A percentile compares a stretch with the other conserved stretches of the same genome.
These are phyloP conservation scores for Pristionchus japonicus DNA, from an alignment of 2,888 invertebrate species.

Conservation along the genomic window DNA sequence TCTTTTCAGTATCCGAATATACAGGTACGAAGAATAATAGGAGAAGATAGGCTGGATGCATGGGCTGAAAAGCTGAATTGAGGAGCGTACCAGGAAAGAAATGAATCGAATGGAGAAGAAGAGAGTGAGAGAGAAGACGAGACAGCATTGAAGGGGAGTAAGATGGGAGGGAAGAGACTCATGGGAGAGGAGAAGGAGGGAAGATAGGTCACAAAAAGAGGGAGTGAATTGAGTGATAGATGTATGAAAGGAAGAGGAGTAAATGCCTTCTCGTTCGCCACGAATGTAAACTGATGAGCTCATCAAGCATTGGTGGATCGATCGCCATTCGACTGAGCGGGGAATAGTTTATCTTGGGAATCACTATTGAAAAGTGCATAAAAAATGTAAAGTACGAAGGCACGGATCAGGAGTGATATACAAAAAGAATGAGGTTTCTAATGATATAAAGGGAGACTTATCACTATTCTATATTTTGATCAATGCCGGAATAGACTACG, in stretches of 20 bases:
- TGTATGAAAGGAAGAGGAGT: background rate
- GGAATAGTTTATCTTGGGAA: background rate
- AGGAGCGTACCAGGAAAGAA: background rate
- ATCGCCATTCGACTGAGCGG: background rate
- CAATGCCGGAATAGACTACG: background rate
- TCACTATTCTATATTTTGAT: background rate
- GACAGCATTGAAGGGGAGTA: background rate
- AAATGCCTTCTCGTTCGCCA: background rate
- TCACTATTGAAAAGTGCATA: background rate
- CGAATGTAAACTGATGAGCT: background rate
- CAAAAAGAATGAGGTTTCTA: background rate
- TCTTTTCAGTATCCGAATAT: background rate
- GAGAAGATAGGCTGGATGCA: background rate
- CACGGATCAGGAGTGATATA: background rate
- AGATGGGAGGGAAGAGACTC: background rate
- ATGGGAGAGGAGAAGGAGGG: constrained; percentile 2
- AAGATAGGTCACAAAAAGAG: background rate
- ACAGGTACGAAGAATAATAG: background rate
- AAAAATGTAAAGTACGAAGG: constrained; percentile 10
- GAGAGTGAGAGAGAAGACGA: background rate
- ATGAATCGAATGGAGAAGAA: background rate
- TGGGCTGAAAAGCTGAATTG: background rate
- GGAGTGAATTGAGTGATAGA: constrained; percentile 16
- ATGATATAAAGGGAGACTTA: background rate
- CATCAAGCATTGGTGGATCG: background rate